phyloP scores from a whole-genome alignment of 1,140 invertebrate species.

The Episyrphus balteatus region DNA sequence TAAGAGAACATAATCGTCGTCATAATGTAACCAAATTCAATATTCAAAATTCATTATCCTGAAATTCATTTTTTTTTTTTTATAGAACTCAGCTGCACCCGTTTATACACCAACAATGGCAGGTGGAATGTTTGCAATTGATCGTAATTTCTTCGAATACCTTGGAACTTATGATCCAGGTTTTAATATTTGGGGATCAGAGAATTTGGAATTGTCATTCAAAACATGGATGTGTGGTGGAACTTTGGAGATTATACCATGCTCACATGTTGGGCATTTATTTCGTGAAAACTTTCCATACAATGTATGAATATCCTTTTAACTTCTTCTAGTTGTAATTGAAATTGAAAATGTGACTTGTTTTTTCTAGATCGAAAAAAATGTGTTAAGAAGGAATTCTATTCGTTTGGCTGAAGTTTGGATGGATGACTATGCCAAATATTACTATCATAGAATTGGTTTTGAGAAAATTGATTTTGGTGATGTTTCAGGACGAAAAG shows the following conservation, averaged over 20 bases:
- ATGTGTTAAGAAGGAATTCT: slow-evolving; percentile 92
- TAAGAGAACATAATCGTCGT: slow-evolving; percentile 73
- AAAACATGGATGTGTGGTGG: slow-evolving; percentile 84
- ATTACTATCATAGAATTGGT: slow-evolving; percentile 95
- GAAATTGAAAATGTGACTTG: too few relatives aligned
- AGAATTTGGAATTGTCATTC: slow-evolving; percentile 95
- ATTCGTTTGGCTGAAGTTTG: slow-evolving; percentile 79
- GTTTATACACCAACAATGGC: slow-evolving; percentile 96
- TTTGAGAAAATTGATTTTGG: slow-evolving; percentile 93
- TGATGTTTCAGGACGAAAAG: slow-evolving; percentile 71
- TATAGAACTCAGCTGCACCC: slow-evolving; percentile 71
- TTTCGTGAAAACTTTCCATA: slow-evolving; percentile 89
- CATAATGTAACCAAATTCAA: slow-evolving; percentile 54
- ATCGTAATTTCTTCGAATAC: slow-evolving; percentile 77
- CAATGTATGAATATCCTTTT: too few relatives aligned
- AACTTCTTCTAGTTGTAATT: too few relatives aligned
- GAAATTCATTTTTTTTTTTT: slow-evolving; percentile 4
- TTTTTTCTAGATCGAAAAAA: slow-evolving; percentile 85
- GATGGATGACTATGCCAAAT: slow-evolving; percentile 97
- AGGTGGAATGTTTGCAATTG: slow-evolving; percentile 57
- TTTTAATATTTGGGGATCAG: slow-evolving; percentile 98
- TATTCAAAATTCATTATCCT: too few relatives aligned
- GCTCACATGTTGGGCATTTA: slow-evolving; percentile 97
- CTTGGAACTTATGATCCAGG: slow-evolving; percentile 96
- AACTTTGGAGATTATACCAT: slow-evolving; percentile 93